These are phyloP conservation scores for Pecten maximus DNA, from an alignment of 2,888 invertebrate species.

Conservation along the genomic window DNA sequence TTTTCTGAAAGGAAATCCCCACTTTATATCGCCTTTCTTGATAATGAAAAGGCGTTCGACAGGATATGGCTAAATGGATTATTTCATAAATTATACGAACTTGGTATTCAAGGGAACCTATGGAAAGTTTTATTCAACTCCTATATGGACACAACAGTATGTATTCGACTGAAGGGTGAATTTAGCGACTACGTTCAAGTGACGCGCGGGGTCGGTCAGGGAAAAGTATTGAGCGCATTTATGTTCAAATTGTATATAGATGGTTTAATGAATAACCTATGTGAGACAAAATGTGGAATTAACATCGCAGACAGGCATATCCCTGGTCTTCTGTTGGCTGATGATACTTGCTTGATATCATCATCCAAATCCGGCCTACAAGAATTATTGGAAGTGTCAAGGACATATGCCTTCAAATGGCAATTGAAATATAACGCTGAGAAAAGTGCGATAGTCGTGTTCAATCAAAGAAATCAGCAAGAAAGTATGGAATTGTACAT, in stretches of 20 bases:
- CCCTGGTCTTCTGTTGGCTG: neutral
- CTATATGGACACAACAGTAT: conserved; percentile 40
- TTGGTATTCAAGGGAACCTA: conserved; percentile 35
- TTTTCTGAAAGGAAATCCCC: conserved; percentile 33
- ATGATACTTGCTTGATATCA: neutral
- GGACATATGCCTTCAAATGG: neutral
- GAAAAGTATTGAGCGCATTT: conserved; percentile 41
- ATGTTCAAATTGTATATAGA: conserved; percentile 41
- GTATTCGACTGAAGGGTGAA: conserved; percentile 27
- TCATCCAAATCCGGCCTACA: neutral
- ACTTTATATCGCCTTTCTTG: conserved; percentile 37
- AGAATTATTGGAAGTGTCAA: neutral
- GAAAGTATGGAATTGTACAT: neutral
- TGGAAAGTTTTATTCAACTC: conserved; percentile 37
- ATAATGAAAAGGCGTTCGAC: no score
- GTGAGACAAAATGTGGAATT: neutral
- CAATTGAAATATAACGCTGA: neutral
- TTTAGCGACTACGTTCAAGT: conserved; percentile 35
- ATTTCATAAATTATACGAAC: conserved; percentile 39
- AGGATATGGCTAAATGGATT: conserved; percentile 44
- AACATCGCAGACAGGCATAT: neutral
- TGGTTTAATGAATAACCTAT: conserved; percentile 37
- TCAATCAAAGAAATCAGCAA: neutral
- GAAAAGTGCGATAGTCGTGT: neutral
- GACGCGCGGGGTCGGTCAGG: conserved; percentile 24